These are phyloP conservation scores for Zosterops borbonicus DNA, from an alignment of 2,113 vertebrate genomes.

Conservation along the genomic window DNA sequence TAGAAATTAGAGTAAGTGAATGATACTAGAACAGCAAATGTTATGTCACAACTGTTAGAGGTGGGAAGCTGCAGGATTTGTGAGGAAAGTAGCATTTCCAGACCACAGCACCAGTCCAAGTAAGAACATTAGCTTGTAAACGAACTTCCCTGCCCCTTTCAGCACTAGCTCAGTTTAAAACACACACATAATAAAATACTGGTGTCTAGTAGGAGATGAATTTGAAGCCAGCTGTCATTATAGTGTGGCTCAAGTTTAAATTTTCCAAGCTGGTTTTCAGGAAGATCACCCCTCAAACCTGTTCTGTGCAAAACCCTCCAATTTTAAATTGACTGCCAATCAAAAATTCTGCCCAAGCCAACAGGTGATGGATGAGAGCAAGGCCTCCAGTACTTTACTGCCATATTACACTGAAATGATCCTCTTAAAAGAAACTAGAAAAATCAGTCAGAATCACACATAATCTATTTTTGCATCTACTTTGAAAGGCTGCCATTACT, in stretches of 20 bases:
- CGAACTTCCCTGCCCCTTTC: neutral
- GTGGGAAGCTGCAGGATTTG: neutral
- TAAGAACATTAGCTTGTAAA: neutral
- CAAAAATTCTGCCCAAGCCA: neutral
- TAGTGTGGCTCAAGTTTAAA: fast-evolving
- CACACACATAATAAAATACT: neutral
- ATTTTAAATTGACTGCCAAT: neutral
- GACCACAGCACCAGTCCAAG: neutral
- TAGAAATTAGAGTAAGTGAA: neutral
- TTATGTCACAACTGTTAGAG: neutral
- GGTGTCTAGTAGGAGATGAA: neutral
- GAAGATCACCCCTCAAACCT: neutral
- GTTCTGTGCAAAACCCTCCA: neutral
- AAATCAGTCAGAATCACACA: neutral
- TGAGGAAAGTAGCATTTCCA: neutral
- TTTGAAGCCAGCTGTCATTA: neutral
- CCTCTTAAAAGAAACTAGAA: neutral
- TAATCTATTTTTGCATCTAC: fast-evolving
- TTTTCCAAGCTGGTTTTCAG: neutral
- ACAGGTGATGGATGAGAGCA: neutral
- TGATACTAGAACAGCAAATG: neutral
- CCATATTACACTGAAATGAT: neutral
- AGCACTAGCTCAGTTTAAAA: neutral
- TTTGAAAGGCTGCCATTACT: neutral
- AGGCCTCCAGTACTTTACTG: neutral